These are phyloP conservation scores for Balaenoptera acutorostrata DNA, from an alignment of 2,113 vertebrate species.

Conservation along the genomic window DNA sequence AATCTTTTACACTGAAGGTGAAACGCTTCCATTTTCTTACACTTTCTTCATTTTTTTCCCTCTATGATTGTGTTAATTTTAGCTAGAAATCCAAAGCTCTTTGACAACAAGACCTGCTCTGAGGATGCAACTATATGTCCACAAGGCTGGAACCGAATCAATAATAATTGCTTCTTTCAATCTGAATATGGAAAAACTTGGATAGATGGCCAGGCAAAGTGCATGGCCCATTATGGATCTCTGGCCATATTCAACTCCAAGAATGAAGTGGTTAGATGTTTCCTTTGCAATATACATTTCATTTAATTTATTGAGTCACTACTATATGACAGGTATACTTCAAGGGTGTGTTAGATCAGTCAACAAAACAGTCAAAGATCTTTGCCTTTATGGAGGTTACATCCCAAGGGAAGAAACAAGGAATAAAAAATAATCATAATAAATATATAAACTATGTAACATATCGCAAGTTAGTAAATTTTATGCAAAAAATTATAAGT, in stretches of 20 bases:
- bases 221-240: neutral
- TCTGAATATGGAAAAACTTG: neutral
- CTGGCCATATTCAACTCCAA: neutral
- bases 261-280: slow-evolving; percentile 47
- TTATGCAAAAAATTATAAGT: neutral
- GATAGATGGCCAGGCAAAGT: neutral
- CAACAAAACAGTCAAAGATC: neutral
- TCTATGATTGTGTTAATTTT: slow-evolving; percentile 8
- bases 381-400: neutral
- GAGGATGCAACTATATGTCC: neutral
- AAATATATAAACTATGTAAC: neutral
- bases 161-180: neutral
- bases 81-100: neutral
- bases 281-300: neutral
- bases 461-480: neutral
- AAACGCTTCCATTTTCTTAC: neutral
- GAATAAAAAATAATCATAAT: neutral
- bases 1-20: neutral
- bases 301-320: neutral
- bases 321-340: neutral
- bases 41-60: neutral
- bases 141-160: neutral
- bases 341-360: neutral
- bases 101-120: neutral
- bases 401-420: neutral